Base-by-base conservation (phyloP, 2,797 vertebrate genomes). In the Pangasius krempfi region DNA sequence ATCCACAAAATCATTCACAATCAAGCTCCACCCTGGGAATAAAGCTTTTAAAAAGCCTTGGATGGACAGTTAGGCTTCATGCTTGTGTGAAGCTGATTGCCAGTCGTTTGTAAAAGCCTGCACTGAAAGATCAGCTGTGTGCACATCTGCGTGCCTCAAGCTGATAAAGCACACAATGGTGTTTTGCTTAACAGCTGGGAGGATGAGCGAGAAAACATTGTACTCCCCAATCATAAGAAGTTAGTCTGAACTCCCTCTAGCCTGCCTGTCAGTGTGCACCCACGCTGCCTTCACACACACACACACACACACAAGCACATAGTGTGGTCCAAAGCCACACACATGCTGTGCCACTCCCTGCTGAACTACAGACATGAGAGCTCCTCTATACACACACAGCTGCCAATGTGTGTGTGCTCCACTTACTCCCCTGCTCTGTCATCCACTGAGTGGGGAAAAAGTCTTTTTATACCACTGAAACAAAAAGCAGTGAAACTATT, bases 101-200 rank as follows among this genome's bases (percentile, higher is more conserved):
- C 33, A 84, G 79, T 87, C 88, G 84, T 88, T 87, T 84, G 83
- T 85, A 78, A 73, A 91, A 76, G 76, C 82, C 60, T 2, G 54
- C 76, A 75, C 54, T 68, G 4, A 90, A 85, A 85, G 76, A 82
- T 86, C 56, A 76, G 86, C 86, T 52, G 64, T 22, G 30, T 40
- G 8, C 83, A 92, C 91, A 92, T 92, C 91, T 90, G 88, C 52
- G 27, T 85, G 87, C 56, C 86, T 68, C 76, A 82, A n/a, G 44
- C 88, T 82, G 47, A 90, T 88, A 89, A 86, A 25, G 33, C 58
- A 47, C 64, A 88, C 89, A 84, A 79, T 82, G 50, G 25, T 75
- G 66, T 91, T 44, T 27, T 30, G 81, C 66, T 60, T 70, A 80
- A 82, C n/a, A 52, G 82, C 44, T 79, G 5, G 78, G 62, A 81